Conservation (phyloP, 1,140 invertebrate species). For the Rhagoletis zephyria region DNA sequence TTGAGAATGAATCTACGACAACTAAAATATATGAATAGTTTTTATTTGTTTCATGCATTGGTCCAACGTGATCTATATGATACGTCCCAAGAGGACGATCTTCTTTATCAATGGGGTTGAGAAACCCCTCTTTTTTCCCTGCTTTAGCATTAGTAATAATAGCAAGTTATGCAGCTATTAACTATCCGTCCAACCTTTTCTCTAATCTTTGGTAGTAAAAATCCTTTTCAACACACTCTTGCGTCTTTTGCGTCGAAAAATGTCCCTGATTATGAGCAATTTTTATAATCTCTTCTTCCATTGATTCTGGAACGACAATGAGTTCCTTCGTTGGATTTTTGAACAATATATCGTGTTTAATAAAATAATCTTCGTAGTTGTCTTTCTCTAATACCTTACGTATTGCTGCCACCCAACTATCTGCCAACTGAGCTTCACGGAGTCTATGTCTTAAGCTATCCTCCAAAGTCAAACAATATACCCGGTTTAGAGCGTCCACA, state of each 20-base stretch:
- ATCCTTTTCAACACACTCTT: background rate
- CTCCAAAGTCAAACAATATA: no score
- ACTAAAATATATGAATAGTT: constrained; percentile 64
- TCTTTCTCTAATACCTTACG: no score
- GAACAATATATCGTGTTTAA: no score
- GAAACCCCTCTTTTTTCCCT: background rate
- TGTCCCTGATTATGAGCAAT: constrained; percentile 38
- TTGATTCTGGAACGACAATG: no score
- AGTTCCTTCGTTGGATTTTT: no score
- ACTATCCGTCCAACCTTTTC: background rate
- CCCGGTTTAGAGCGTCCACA: no score
- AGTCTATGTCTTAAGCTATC: no score
- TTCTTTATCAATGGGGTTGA: background rate
- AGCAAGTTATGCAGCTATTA: background rate
- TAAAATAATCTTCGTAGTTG: no score
- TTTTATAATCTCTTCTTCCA: constrained; percentile 15
- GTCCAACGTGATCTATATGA: constrained; percentile 61
- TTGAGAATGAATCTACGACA: constrained; percentile 64
- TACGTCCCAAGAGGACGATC: constrained; percentile 8
- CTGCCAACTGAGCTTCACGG: no score
- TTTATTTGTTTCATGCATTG: constrained; percentile 32
- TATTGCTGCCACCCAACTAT: no score
- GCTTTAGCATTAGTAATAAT: constrained; percentile 13
- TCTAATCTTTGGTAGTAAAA: background rate
- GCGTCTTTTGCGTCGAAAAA: background rate